Evolutionary conservation across 2,888 invertebrate species (phyloP).

Genomic region (Xestobium rufovillosum): DNA sequence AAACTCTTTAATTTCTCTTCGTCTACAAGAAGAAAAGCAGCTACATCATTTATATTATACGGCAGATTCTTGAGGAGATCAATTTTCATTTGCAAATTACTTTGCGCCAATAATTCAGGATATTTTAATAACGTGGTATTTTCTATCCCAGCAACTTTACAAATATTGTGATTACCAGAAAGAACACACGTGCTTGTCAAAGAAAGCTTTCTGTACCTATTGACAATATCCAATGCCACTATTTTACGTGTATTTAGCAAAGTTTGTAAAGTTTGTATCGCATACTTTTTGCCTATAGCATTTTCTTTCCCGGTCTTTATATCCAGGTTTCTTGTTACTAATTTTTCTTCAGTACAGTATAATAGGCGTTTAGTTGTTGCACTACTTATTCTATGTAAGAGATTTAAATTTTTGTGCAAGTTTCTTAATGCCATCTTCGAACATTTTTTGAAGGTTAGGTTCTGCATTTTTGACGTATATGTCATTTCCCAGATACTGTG

Average conservation of each 20-base stretch:
- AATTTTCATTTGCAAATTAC: constrained; percentile 27
- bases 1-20: constrained; percentile 20
- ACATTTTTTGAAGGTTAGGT: too few species aligned
- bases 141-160: constrained; percentile 25
- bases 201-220: constrained; percentile 23
- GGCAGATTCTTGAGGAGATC: constrained; percentile 26
- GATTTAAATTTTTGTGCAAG: too few species aligned
- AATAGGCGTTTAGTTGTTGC: too few species aligned
- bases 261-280: constrained; percentile 17
- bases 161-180: constrained; percentile 27
- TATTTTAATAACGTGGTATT: constrained; percentile 26
- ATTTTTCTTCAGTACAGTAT: too few species aligned
- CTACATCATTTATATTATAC: constrained; percentile 28
- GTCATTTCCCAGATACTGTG: too few species aligned
- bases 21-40: constrained; percentile 27
- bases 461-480: too few species aligned
- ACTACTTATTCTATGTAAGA: too few species aligned
- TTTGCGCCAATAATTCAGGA: constrained; percentile 31
- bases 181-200: constrained; percentile 20
- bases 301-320: constrained; percentile 15
- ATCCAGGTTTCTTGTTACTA: too few species aligned
- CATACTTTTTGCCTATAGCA: constrained; percentile 19
- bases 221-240: constrained; percentile 25
- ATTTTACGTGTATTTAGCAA: constrained; percentile 13
- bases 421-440: too few species aligned